Evolutionary conservation across 2,888 invertebrate species (phyloP).

Genomic region (Dynastes grantii): DNA sequence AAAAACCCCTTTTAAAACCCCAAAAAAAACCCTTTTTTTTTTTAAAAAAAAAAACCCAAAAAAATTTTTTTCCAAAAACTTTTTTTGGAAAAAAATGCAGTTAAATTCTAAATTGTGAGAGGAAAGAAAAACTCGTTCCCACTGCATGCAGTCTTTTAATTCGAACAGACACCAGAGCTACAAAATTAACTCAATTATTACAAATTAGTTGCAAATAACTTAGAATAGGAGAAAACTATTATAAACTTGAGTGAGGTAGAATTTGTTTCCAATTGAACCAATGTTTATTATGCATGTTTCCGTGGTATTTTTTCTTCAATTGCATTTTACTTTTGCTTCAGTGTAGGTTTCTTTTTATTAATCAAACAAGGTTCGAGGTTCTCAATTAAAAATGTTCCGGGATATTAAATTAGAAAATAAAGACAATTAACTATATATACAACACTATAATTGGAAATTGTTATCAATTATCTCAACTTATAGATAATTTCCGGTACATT

Average conservation of each 20-base stretch:
- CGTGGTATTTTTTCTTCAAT: conserved; percentile 30
- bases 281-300: conserved; percentile 41
- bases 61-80: too few relatives aligned
- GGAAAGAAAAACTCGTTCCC: conserved; percentile 51
- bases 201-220: conserved; percentile 54
- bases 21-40: too few relatives aligned
- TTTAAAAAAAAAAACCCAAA: too few relatives aligned
- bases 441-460: conserved; percentile 67
- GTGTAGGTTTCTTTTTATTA: conserved; percentile 4
- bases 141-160: conserved; percentile 64
- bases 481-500: conserved; percentile 51
- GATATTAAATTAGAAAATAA: conserved; percentile 51
- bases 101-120: conserved; percentile 56
- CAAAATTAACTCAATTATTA: conserved; percentile 62
- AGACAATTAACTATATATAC: conserved; percentile 62
- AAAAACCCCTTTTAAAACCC: too few relatives aligned
- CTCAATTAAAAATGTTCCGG: conserved; percentile 38
- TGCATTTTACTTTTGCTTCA: conserved; percentile 49
- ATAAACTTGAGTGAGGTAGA: conserved; percentile 67
- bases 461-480: conserved; percentile 57
- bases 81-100: too few relatives aligned
- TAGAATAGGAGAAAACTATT: conserved; percentile 59
- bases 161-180: conserved; percentile 63
- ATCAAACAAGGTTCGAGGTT: conserved; percentile 32
- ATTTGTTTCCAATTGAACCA: conserved; percentile 66